Percentiles rank a stretch among this genome's conserved stretches.
phyloP scores from a whole-genome alignment of 2,113 vertebrate genomes.

The Dromiciops gliroides region DNA sequence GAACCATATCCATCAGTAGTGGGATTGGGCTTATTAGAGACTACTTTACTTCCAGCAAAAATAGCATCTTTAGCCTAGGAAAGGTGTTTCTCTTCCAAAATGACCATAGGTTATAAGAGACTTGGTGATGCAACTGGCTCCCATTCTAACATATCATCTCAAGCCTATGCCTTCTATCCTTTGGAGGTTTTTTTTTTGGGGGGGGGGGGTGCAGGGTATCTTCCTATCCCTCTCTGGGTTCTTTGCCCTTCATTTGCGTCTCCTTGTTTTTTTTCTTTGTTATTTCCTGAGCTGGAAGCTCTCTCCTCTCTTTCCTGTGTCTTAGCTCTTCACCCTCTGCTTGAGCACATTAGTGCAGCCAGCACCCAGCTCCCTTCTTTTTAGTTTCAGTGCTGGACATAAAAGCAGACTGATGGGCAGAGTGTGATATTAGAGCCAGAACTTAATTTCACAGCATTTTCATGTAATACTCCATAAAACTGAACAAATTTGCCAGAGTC shows the following conservation, averaged over 20 bases:
- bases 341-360: constrained; percentile 15
- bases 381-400: constrained; percentile 49
- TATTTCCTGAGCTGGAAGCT: constrained; percentile 8
- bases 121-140: background rate
- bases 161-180: background rate
- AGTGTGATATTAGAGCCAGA: constrained; percentile 72
- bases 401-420: constrained; percentile 64
- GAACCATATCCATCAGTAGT: background rate
- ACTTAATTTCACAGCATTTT: constrained; percentile 76
- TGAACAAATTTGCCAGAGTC: constrained; percentile 72
- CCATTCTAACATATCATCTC: background rate
- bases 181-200: no score
- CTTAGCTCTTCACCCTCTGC: constrained; percentile 60
- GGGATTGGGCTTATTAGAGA: background rate
- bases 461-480: constrained; percentile 73
- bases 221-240: background rate
- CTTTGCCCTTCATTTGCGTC: constrained; percentile 44
- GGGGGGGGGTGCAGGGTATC: background rate
- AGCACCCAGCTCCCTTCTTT: constrained; percentile 57
- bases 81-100: background rate
- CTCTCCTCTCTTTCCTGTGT: constrained; percentile 49
- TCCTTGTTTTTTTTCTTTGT: constrained; percentile 38
- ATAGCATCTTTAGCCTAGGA: background rate
- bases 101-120: background rate
- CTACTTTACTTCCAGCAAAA: background rate